Conservation (phyloP, 2,113 vertebrate species). For the Amphiprion percula region DNA sequence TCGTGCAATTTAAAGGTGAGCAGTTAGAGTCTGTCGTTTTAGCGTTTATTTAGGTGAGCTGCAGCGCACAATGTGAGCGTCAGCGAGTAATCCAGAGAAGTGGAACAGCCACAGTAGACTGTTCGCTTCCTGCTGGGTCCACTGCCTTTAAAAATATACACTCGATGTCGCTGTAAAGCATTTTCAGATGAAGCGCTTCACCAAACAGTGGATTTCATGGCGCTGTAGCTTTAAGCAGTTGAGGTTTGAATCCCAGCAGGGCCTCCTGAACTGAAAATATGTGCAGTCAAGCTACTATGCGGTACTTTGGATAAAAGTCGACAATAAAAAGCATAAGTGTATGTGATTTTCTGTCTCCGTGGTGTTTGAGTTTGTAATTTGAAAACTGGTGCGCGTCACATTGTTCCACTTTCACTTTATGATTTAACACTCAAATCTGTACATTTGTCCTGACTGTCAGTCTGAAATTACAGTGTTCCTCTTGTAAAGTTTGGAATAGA, state of each 20-base stretch:
- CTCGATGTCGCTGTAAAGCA: constrained; percentile 8
- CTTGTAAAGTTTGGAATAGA: constrained; percentile 22
- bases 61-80: constrained; percentile 3
- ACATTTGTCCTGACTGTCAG: neutral
- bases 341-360: constrained; percentile 22
- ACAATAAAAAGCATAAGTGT: neutral
- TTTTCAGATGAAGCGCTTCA: constrained; percentile 40
- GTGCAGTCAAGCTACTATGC: constrained; percentile 16
- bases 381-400: neutral
- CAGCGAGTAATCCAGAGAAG: constrained; percentile 6
- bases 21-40: constrained; percentile 1
- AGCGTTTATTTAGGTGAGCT: constrained; percentile 27
- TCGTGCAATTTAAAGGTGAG: constrained; percentile 3
- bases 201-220: constrained; percentile 52
- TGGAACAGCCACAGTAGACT: constrained; percentile 15
- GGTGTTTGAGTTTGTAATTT: constrained; percentile 15
- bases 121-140: constrained; percentile 21
- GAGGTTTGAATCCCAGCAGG: constrained; percentile 50
- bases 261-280: constrained; percentile 25
- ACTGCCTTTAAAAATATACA: constrained; percentile 36
- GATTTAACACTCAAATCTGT: neutral
- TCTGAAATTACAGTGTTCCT: constrained; percentile 16
- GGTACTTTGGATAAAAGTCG: constrained; percentile 15
- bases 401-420: constrained; percentile 10
- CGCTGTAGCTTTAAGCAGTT: constrained; percentile 23